Evolutionary conservation across 2,113 vertebrate species (phyloP).

Genomic region (Martes martes): DNA sequence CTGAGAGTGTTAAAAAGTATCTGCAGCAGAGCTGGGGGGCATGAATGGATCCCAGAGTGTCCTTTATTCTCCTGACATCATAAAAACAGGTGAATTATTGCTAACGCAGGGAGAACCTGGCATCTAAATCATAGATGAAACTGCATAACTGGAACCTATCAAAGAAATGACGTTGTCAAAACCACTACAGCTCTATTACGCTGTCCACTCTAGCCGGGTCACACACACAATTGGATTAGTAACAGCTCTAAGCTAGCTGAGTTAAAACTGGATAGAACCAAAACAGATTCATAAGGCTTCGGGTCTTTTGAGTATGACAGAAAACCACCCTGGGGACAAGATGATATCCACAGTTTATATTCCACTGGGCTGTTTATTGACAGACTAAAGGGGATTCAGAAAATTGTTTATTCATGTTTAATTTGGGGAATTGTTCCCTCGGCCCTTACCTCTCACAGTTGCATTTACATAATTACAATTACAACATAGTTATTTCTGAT

Average conservation of each 20-base stretch:
- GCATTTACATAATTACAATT: constrained; percentile 43
- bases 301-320: not conserved
- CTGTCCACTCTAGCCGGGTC: not conserved
- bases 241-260: not conserved
- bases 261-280: constrained; percentile 12
- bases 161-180: not conserved
- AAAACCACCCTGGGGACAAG: not conserved
- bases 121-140: not conserved
- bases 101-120: not conserved
- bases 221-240: constrained; percentile 31
- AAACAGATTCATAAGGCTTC: constrained; percentile 21
- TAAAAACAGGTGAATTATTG: not conserved
- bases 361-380: not conserved
- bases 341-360: not conserved
- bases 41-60: not conserved
- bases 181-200: constrained; percentile 12
- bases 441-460: not conserved
- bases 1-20: not conserved
- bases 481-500: constrained; percentile 27
- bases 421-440: constrained; percentile 28
- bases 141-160: not conserved
- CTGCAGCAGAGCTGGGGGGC: not conserved
- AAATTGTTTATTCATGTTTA: constrained; percentile 51
- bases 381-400: not conserved
- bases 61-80: not conserved